Evolutionary conservation across 2,797 vertebrate genomes (phyloP), one percentile per base, ranked within the genome.

Genomic region (Lindbergichthys nudifrons): DNA sequence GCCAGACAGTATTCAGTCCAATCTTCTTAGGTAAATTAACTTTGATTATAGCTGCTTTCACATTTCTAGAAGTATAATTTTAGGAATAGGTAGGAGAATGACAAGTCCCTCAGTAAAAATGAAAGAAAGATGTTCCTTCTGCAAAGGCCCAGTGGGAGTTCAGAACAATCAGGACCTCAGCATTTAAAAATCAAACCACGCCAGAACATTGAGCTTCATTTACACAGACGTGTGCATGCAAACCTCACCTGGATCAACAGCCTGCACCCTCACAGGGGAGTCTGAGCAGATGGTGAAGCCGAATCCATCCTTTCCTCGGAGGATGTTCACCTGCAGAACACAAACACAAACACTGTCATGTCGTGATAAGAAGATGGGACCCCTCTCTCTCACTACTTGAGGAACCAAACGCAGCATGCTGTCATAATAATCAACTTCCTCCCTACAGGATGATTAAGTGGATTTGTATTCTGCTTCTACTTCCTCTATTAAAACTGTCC

Each of bases 281-380:
- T 99, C 97, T 0, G 97, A 98, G 95, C 97, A 98, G 95, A 99
- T 99, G 52, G 97, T 99, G 93, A 99, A 99, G 81, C 97, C 97
- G 75, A 96, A 99, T 73, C 97, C 97, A 65, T 98, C 96, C 43
- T 93, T 96, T 85, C 97, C 97, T 88, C 97, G 96, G 77, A 95
- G 96, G 90, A 99, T 98, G 1, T 95, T 97, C 80, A 99, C 96
- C 97, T 97, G 92, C 64, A 89, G 46, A 67, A 87, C 60, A 84
- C 76, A 78, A 52, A 73, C 43, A 83, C 3, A 65, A 32, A 60
- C 14, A 42, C 13, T 30, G 10, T 77, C 5, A 70, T 16, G 70
- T 47, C 41, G 9, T 41, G 36, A 67, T 10, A 19, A 2, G 3
- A 60, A 58, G 41, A 75, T 8, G 16, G 30, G 21, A 74, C 8